phyloP scores from a whole-genome alignment of 2,113 vertebrate genomes.

The Myotis lucifugus region DNA sequence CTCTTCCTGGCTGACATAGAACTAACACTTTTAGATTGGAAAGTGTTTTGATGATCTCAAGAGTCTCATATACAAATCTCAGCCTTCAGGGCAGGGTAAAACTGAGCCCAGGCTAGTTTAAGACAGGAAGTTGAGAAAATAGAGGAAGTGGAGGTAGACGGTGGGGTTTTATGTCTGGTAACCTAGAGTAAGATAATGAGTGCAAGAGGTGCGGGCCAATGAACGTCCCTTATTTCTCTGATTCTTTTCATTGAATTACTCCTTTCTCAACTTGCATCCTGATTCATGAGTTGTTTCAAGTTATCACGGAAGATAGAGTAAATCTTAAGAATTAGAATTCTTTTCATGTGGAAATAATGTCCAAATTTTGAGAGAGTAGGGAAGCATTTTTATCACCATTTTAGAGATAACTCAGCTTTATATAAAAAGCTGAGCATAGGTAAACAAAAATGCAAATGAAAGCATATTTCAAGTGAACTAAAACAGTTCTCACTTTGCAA shows the following conservation, averaged over 20 bases:
- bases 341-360: background rate
- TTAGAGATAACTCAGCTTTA: background rate
- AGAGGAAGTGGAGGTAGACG: background rate
- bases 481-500: slow-evolving; percentile 1
- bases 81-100: background rate
- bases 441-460: background rate
- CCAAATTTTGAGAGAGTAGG: background rate
- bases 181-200: background rate
- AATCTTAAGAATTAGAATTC: background rate
- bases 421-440: slow-evolving; percentile 4
- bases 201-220: background rate
- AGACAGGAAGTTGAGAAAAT: background rate
- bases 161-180: background rate
- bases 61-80: background rate
- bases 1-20: background rate
- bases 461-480: background rate
- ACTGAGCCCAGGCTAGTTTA: background rate
- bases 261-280: background rate
- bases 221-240: background rate
- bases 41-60: slow-evolving; percentile 13
- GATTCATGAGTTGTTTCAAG: background rate
- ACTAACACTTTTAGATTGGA: background rate
- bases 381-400: background rate
- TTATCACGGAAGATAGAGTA: background rate
- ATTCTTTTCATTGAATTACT: background rate